phyloP scores from a whole-genome alignment of 2,888 invertebrate species.

The Dryomyza anilis region DNA sequence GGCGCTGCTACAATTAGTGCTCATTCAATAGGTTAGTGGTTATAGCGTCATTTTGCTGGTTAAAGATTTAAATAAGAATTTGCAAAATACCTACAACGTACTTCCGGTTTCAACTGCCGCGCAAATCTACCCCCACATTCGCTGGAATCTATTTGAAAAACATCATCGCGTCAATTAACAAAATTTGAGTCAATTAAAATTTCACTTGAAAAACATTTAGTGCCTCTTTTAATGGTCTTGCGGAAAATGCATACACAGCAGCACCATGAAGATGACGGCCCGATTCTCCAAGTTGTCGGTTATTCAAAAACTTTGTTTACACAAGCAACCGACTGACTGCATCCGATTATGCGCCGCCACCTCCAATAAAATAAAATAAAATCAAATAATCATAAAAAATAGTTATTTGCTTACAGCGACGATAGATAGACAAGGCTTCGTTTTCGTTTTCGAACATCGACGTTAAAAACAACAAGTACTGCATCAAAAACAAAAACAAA shows the following conservation, averaged over 20 bases:
- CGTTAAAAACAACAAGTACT: conserved; percentile 16
- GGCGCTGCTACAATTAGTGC: too few species aligned
- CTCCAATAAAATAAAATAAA: conserved; percentile 18
- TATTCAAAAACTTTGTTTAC: conserved; percentile 24
- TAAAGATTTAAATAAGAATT: too few species aligned
- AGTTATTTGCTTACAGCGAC: conserved; percentile 30
- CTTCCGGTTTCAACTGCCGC: too few species aligned
- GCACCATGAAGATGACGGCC: too few species aligned
- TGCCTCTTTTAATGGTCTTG: conserved; percentile 29
- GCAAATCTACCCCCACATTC: neutral
- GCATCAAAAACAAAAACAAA: neutral
- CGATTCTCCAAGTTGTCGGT: conserved; percentile 21
- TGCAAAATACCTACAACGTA: too few species aligned
- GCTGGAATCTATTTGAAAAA: neutral
- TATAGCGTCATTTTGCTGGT: too few species aligned
- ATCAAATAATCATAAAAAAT: conserved; percentile 9
- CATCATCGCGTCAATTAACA: conserved; percentile 30
- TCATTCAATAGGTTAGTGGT: too few species aligned
- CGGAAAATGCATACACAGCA: conserved; percentile 21
- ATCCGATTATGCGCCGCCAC: conserved; percentile 16
- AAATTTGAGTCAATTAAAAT: conserved; percentile 26
- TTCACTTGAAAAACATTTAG: conserved; percentile 31
- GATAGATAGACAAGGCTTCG: conserved; percentile 29
- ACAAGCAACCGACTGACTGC: neutral
- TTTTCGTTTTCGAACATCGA: conserved; percentile 6